Evolutionary conservation across 2,888 invertebrate species (phyloP).

Genomic region (Cephus spinipes): DNA sequence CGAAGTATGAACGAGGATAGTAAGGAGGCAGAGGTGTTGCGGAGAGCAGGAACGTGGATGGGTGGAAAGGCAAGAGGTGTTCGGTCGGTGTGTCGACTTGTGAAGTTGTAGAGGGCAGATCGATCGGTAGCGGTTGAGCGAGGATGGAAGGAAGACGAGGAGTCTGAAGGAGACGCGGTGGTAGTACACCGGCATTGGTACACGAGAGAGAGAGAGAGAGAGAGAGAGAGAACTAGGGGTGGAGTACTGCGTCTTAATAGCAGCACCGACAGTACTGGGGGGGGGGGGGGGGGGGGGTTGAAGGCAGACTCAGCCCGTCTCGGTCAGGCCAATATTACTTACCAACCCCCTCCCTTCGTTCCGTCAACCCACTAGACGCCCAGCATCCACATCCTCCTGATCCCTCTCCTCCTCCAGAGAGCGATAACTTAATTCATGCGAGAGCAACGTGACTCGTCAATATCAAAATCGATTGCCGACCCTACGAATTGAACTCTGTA

Average conservation of each 20-base stretch:
- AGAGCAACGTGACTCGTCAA: constrained; percentile 40
- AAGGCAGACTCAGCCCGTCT: constrained; percentile 34
- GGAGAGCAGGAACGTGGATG: constrained; percentile 12
- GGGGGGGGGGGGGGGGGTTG: constrained; percentile 20
- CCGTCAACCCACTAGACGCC: too few relatives aligned
- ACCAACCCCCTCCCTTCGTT: constrained; percentile 27
- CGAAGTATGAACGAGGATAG: constrained; percentile 15
- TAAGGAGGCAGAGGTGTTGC: constrained; percentile 25
- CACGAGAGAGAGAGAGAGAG: constrained; percentile 8
- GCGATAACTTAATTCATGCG: constrained; percentile 54
- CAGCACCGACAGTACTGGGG: constrained; percentile 37
- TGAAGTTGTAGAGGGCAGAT: constrained; percentile 46
- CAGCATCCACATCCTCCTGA: too few relatives aligned
- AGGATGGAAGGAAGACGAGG: constrained; percentile 21
- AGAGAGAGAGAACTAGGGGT: constrained; percentile 24
- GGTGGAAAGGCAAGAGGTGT: constrained; percentile 24
- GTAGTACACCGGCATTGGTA: not conserved
- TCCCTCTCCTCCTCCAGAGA: constrained; percentile 20
- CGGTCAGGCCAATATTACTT: constrained; percentile 54
- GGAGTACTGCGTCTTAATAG: constrained; percentile 50
- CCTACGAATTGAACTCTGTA: too few relatives aligned
- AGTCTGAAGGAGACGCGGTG: constrained; percentile 21
- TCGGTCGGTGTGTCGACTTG: constrained; percentile 51
- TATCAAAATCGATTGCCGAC: too few relatives aligned
- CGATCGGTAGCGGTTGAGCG: constrained; percentile 40